Evolutionary conservation across 2,888 invertebrate species (phyloP), one percentile per base, ranked within the genome.

Genomic region (Scaptomyza polygonia): DNA sequence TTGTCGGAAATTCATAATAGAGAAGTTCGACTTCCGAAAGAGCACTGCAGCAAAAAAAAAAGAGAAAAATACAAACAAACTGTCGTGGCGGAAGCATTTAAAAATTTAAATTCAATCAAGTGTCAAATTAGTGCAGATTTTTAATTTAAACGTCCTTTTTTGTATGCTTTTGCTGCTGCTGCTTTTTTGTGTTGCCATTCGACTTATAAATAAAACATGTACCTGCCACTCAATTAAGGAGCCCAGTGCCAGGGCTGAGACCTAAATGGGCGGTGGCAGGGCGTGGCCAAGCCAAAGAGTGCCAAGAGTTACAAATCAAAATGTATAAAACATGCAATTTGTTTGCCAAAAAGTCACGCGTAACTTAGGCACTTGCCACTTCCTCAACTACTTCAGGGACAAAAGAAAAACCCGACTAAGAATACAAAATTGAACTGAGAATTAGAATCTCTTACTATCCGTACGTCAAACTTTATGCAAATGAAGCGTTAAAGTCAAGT

Each of bases 121-220:
- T 86, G 89, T 88, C 89, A 88, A 87, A 89, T 89, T 84, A 86
- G 88, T 80, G 67, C 7, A 66, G 67, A 81, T 86, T 85, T 85
- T 87, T 74, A 88, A 86, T 81, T 88, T 71, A 72, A 76, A 61
- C 82, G 71, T 58, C 59, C 80, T 48, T 61, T 69, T 77, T 63
- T 77, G 61, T 54, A n/a, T 34, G n/a, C n/a, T 34, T 34, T 34
- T 34, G 4, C n/a, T 34, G 5, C n/a, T 12, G 34, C n/a, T 78
- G n/a, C 48, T 57, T 54, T 51, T 54, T 29, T 40, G 32, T 48
- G 14, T 53, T 51, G 55, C 54, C 64, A 56, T 67, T 54, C 49
- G 51, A 43, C 64, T 88, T 75, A 88, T 83, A 83, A 88, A 83
- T 83, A 88, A 83, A 83, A 86, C 88, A 83, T 83, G 67, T 62